Conservation (phyloP, 2,888 invertebrate species). For the Ametastegia equiseti region DNA sequence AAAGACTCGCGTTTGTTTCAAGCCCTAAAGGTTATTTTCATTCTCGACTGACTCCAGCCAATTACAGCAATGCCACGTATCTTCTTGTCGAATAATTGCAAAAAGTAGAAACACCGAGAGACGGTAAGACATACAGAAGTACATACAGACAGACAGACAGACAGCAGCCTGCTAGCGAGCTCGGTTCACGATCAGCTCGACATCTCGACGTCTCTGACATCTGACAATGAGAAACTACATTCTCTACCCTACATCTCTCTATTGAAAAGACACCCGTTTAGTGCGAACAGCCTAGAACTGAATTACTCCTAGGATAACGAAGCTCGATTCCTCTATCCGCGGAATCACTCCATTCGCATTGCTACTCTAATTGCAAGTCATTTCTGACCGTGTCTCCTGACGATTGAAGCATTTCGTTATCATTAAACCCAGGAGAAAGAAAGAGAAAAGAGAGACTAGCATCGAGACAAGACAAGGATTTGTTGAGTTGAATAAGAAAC, state of each 20-base stretch:
- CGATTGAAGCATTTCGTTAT: no score
- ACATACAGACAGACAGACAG: no score
- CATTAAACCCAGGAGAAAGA: neutral
- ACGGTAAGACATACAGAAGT: no score
- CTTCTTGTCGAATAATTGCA: constrained; percentile 31
- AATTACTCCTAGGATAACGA: constrained; percentile 29
- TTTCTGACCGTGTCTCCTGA: neutral
- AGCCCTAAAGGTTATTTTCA: constrained; percentile 1
- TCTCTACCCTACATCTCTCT: constrained; percentile 33
- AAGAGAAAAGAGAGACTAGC: neutral
- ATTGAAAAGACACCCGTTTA: constrained; percentile 21
- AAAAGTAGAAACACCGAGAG: no score
- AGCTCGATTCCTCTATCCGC: neutral
- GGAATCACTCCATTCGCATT: constrained; percentile 9
- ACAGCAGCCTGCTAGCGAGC: neutral
- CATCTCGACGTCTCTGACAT: constrained; percentile 29
- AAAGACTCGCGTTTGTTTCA: neutral
- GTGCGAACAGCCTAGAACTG: constrained; percentile 24
- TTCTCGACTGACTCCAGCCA: constrained; percentile 18
- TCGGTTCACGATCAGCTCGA: neutral
- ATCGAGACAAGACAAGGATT: neutral
- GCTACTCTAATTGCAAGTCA: neutral
- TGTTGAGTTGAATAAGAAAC: neutral
- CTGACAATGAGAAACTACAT: constrained; percentile 38
- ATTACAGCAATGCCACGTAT: constrained; percentile 34